Evolutionary conservation across 1,140 invertebrate species (phyloP).

Genomic region (Diploscapter pachys): DNA sequence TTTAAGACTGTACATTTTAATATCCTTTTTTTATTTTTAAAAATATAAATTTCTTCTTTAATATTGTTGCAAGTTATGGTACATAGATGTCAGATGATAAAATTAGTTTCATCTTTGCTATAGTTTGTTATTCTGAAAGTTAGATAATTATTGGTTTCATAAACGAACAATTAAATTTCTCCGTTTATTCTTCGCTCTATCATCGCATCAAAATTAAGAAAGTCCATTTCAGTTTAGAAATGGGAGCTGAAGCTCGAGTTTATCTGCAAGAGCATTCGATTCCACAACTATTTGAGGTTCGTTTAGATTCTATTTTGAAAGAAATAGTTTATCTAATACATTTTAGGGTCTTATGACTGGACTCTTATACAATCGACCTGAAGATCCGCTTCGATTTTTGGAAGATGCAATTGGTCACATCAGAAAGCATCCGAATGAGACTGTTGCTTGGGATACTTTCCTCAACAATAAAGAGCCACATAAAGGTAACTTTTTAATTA

Average conservation of each 20-base stretch:
- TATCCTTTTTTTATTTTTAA: too few species aligned
- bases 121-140: too few species aligned
- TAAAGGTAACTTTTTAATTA: background rate
- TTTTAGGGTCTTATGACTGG: slow-evolving; percentile 58
- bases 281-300: slow-evolving; percentile 57
- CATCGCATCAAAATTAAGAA: too few species aligned
- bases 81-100: too few species aligned
- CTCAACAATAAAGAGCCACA: background rate
- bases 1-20: too few species aligned
- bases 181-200: too few species aligned
- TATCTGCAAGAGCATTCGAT: slow-evolving; percentile 57
- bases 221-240: slow-evolving; percentile 1
- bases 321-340: background rate
- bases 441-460: slow-evolving; percentile 44
- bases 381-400: slow-evolving; percentile 51
- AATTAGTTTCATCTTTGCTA: too few species aligned
- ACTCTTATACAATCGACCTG: slow-evolving; percentile 55
- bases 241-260: slow-evolving; percentile 52
- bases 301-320: slow-evolving; percentile 22
- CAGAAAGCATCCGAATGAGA: slow-evolving; percentile 40
- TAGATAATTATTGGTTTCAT: too few species aligned
- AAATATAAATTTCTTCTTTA: too few species aligned
- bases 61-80: too few species aligned
- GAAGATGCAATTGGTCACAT: slow-evolving; percentile 45
- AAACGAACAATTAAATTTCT: too few species aligned